Evolutionary conservation across 2,888 invertebrate species (phyloP), one percentile per base, ranked within the genome.

Genomic region (Mechanitis messenoides): DNA sequence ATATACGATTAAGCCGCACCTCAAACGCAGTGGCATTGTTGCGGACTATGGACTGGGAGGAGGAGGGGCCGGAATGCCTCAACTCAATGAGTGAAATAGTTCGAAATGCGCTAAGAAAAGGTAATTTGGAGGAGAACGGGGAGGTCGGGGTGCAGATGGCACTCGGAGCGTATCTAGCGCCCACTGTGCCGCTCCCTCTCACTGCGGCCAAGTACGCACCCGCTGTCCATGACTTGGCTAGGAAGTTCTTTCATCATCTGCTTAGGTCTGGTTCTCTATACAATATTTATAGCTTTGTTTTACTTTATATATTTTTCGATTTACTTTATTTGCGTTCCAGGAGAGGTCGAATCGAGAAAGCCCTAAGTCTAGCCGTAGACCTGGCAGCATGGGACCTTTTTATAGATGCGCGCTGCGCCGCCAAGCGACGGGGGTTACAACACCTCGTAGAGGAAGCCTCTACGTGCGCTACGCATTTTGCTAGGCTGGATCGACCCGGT

Each of bases 231-330:
- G 95, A 96, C 78, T 90, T 98, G 47, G 97, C 97, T 0, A 91
- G 97, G 70, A 91, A 96, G 71, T 97, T 96, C 87, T 97, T 96
- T 78, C 96, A 97, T 78, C 95, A 95, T 75, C 83, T 97, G 56
- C 89, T 97, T 20, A 93, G 96, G 95, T 95, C 71, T 69, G 68
- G 56, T 56, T n/a, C 11, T 2, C 7, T 11, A 42, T 9, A 9
- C 6, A 1, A 42, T 42, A 9, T 11, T 42, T 42, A 3, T 9
- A 9, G 6, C 9, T 9, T 42, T 35, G 5, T 35, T 35, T 4
- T 35, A 5, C 6, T 35, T 35, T 35, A 1, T 35, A 5, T 35
- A 5, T 35, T 35, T 35, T 35, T 35, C 4, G 1, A 35, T 35
- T 9, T 42, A 7, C 7, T 9, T 5, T 9, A 42, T 9, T 9